Conservation (phyloP, 1,140 invertebrate genomes). For the Drosophila cardini region DNA sequence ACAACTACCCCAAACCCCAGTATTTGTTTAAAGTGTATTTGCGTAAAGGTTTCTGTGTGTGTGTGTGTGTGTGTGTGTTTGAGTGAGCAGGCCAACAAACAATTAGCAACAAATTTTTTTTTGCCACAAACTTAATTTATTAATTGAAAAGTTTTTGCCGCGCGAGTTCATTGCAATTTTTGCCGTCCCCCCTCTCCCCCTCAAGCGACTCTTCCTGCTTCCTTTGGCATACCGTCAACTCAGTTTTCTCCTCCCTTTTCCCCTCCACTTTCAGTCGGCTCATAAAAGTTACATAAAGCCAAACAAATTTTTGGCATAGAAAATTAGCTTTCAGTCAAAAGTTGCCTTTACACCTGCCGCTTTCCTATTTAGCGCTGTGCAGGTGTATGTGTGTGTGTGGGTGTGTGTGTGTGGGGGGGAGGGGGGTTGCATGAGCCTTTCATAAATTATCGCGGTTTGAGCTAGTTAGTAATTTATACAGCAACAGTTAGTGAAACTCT, state of each 20-base stretch:
- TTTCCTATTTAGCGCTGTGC: neutral
- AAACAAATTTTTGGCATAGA: conserved; percentile 62
- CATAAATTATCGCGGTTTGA: conserved; percentile 28
- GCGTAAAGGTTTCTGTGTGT: neutral
- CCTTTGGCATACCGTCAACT: too few species aligned
- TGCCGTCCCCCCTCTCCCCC: neutral
- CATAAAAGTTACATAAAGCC: conserved; percentile 64
- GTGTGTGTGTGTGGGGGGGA: neutral
- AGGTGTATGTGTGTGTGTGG: neutral
- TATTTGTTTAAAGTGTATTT: conserved; percentile 9
- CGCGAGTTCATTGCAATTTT: conserved; percentile 40
- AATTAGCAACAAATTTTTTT: conserved; percentile 51
- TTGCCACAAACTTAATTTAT: conserved; percentile 60
- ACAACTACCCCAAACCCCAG: conserved; percentile 21
- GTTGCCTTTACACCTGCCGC: conserved; percentile 46
- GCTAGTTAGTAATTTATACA: conserved; percentile 22
- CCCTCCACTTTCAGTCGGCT: neutral
- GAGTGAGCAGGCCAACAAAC: conserved; percentile 48
- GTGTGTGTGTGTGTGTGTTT: conserved; percentile 26
- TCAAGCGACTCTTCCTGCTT: neutral
- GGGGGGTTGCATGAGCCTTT: neutral
- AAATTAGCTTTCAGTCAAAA: conserved; percentile 69
- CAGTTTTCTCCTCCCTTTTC: neutral
- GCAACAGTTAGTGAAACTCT: conserved; percentile 35
- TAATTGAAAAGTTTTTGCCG: conserved; percentile 71